phyloP scores from a whole-genome alignment of 2,888 invertebrate genomes.

The Pammene aurita region DNA sequence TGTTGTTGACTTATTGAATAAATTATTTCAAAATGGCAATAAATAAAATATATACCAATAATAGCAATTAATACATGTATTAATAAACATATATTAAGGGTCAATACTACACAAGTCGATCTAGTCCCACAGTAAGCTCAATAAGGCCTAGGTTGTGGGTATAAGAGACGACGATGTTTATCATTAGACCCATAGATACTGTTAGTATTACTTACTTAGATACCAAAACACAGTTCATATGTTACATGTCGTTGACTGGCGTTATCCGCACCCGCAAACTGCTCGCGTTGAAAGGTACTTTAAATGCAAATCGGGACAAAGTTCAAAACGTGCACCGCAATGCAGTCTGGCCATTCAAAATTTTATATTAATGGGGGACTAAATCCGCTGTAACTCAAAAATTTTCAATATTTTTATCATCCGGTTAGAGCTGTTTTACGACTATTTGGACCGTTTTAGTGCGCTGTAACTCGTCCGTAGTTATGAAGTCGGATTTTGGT shows the following conservation, averaged over 20 bases:
- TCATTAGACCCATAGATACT: too few relatives aligned
- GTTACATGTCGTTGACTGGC: constrained; percentile 15
- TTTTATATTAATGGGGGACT: constrained; percentile 45
- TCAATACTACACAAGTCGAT: too few relatives aligned
- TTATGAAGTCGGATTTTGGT: not conserved
- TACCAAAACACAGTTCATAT: not conserved
- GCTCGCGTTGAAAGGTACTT: constrained; percentile 64
- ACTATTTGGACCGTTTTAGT: constrained; percentile 33
- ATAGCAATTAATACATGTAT: too few relatives aligned
- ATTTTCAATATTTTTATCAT: constrained; percentile 39
- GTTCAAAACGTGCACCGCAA: constrained; percentile 55
- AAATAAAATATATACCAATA: too few relatives aligned
- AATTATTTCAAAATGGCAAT: too few relatives aligned
- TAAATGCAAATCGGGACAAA: constrained; percentile 70
- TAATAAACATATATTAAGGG: too few relatives aligned
- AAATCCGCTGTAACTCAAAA: constrained; percentile 36
- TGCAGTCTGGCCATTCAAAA: constrained; percentile 53
- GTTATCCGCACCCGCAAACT: constrained; percentile 50
- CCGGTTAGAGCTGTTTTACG: constrained; percentile 30
- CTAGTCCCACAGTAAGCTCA: too few relatives aligned
- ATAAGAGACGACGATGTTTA: too few relatives aligned
- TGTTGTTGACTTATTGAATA: too few relatives aligned
- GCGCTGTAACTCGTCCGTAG: constrained; percentile 14
- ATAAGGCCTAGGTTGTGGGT: too few relatives aligned
- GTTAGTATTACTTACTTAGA: too few relatives aligned